phyloP scores from a whole-genome alignment of 2,797 vertebrate genomes.

The Arctocebus calabarensis region DNA sequence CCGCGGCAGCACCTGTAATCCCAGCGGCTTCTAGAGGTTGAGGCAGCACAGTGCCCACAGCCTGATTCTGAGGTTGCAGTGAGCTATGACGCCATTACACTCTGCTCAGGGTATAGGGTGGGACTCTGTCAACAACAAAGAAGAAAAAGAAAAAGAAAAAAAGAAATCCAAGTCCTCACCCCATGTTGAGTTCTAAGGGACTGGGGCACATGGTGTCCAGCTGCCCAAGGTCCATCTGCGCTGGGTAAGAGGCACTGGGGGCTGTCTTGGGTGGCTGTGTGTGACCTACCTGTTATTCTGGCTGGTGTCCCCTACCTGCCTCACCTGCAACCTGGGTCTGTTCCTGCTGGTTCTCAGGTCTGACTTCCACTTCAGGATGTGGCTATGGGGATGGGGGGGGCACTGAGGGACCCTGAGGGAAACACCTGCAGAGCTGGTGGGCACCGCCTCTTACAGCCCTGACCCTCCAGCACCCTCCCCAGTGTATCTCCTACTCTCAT shows the following conservation, averaged over 20 bases:
- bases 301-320: not conserved
- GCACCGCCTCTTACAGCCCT: too few species aligned
- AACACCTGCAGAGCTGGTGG: not conserved
- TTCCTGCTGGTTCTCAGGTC: not conserved
- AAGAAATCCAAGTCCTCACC: not conserved
- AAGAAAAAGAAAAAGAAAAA: too few species aligned
- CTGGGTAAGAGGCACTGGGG: accelerated
- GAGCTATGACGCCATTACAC: too few species aligned
- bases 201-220: accelerated
- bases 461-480: too few species aligned
- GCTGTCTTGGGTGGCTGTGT: accelerated
- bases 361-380: not conserved
- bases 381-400: not conserved
- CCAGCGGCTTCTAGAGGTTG: too few species aligned
- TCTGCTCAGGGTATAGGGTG: too few species aligned
- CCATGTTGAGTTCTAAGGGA: accelerated
- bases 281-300: not conserved
- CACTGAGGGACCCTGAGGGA: too few species aligned
- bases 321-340: not conserved
- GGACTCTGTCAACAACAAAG: too few species aligned
- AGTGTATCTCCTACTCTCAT: too few species aligned
- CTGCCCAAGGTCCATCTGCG: not conserved
- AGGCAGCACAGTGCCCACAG: too few species aligned
- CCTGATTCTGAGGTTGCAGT: too few species aligned
- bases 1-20: too few species aligned